Evolutionary conservation across 2,113 vertebrate species (phyloP).

Genomic region (Condylura cristata): DNA sequence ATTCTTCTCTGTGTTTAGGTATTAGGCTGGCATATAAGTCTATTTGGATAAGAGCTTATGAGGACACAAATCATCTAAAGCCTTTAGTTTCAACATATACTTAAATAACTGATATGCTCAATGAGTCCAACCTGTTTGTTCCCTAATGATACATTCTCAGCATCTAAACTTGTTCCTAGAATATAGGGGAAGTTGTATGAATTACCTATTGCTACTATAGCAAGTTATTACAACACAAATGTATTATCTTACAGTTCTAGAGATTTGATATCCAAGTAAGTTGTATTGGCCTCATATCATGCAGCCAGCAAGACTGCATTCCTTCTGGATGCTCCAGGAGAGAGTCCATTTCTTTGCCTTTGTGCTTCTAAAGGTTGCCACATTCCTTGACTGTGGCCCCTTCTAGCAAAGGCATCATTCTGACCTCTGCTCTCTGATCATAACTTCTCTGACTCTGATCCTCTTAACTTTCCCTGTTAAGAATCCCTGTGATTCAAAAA

Average conservation of each 20-base stretch:
- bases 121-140: not conserved
- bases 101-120: not conserved
- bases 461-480: not conserved
- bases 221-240: not conserved
- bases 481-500: not conserved
- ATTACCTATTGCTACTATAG: not conserved
- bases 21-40: not conserved
- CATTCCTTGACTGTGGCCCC: not conserved
- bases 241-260: not conserved
- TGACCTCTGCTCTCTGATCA: not conserved
- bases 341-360: not conserved
- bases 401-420: not conserved
- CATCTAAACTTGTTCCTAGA: not conserved
- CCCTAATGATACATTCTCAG: not conserved
- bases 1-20: not conserved
- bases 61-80: not conserved
- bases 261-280: not conserved
- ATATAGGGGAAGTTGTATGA: not conserved
- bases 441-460: not conserved
- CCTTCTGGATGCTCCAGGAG: not conserved
- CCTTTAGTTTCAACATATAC: not conserved
- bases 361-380: not conserved
- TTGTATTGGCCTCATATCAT: not conserved
- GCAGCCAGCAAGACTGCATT: not conserved
- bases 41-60: not conserved